phyloP scores from a whole-genome alignment of 2,113 vertebrate species.

The Oryzias javanicus region DNA sequence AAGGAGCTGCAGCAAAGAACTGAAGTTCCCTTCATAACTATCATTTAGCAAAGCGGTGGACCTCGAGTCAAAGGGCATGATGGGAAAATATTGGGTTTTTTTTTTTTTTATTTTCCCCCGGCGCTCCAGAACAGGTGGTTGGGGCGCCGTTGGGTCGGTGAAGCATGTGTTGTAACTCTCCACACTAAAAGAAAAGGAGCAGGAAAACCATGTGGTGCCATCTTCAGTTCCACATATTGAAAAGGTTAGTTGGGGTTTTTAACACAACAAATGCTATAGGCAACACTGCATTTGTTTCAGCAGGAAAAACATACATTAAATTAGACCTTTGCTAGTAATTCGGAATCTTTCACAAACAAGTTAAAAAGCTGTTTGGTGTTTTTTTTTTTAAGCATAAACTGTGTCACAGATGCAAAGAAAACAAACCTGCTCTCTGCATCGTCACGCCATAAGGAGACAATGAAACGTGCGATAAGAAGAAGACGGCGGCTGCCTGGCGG shows the following conservation, averaged over 20 bases:
- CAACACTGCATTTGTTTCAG: too few relatives aligned
- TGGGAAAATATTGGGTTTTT: too few relatives aligned
- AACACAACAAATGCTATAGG: not conserved
- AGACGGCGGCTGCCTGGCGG: conserved; percentile 30
- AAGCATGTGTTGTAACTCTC: conserved; percentile 18
- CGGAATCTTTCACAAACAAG: too few relatives aligned
- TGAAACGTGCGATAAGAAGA: conserved; percentile 56
- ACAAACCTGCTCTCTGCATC: conserved; percentile 33
- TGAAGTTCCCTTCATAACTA: not conserved
- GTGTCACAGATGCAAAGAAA: conserved; percentile 50
- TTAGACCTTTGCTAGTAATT: too few relatives aligned
- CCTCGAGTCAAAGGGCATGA: not conserved
- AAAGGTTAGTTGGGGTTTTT: not conserved
- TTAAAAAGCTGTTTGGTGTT: conserved; percentile 15
- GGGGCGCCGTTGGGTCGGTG: not conserved
- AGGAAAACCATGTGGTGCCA: not conserved
- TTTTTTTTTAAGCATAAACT: conserved; percentile 12
- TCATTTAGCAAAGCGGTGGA: too few relatives aligned
- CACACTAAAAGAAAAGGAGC: not conserved
- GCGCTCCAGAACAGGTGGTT: conserved; percentile 4
- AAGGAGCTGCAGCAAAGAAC: not conserved
- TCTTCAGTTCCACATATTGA: not conserved
- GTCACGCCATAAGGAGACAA: conserved; percentile 46
- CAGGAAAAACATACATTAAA: too few relatives aligned
- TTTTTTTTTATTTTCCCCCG: not conserved